These are phyloP conservation scores for Hirtodrosophila trivittata DNA, from an alignment of 2,888 invertebrate genomes.

Conservation along the genomic window DNA sequence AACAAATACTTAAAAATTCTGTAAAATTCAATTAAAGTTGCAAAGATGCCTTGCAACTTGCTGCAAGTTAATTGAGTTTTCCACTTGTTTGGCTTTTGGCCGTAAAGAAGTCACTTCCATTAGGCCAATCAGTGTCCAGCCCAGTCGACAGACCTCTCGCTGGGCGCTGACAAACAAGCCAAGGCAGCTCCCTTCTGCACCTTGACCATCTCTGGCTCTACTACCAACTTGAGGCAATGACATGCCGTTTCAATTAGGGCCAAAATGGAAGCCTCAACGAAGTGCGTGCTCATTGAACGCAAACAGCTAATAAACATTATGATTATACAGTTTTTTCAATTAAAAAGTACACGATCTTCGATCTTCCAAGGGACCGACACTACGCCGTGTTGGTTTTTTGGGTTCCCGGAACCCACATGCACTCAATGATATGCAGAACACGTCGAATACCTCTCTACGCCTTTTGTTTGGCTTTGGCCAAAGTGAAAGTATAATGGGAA, in stretches of 20 bases:
- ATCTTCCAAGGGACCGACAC: constrained; percentile 13
- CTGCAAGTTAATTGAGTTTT: constrained; percentile 47
- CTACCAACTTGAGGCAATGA: constrained; percentile 10
- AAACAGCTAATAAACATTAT: constrained; percentile 47
- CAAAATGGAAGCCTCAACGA: constrained; percentile 36
- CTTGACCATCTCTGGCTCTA: not conserved
- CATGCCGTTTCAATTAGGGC: constrained; percentile 60
- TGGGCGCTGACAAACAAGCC: constrained; percentile 41
- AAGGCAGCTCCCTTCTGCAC: not conserved
- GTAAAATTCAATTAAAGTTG: too few relatives aligned
- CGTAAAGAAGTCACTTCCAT: constrained; percentile 39
- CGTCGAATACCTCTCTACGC: constrained; percentile 28
- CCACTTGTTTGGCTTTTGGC: constrained; percentile 1
- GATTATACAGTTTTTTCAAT: constrained; percentile 67
- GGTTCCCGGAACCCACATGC: too few relatives aligned
- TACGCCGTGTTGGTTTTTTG: too few relatives aligned
- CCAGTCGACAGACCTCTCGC: constrained; percentile 45
- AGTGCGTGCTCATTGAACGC: constrained; percentile 61
- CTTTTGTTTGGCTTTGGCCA: constrained; percentile 43
- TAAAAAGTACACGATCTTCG: constrained; percentile 38
- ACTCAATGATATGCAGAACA: constrained; percentile 67
- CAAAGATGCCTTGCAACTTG: too few relatives aligned
- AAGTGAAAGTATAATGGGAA: constrained; percentile 60
- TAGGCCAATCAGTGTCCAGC: constrained; percentile 37
- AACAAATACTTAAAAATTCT: not conserved